Base-by-base conservation (phyloP, 2,797 vertebrate species). In the Thunnus albacares region DNA sequence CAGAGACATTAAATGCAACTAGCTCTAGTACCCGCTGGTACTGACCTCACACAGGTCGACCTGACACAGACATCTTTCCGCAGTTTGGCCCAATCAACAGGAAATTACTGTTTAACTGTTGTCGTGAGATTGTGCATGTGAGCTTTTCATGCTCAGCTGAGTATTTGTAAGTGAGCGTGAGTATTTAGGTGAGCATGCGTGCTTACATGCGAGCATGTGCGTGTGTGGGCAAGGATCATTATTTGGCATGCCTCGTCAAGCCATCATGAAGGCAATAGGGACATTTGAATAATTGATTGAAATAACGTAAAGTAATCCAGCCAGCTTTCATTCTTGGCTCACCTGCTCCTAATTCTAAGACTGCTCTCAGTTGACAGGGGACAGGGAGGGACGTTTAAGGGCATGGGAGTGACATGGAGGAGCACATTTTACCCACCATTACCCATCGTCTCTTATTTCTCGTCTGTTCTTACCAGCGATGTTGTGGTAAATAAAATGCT, bases 221-320 rank as follows among this genome's bases (percentile, higher is more conserved):
- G 67, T 76, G 67, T 77, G 80, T 30, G 80, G 71, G 80, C 55
- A 58, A 75, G 82, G 88, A 89, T 91, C 92, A 90, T 90, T 93
- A 85, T 90, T 88, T 87, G 90, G 87, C 85, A 75, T 83, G 90
- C 61, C 84, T 84, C 79, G 73, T 93, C 89, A 90, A 93, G 92
- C 87, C 84, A 87, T 92, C 91, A 80, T 88, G 86, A 84, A 91
- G 81, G 88, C 92, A 90, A 86, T 84, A 87, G 93, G 94, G 89
- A 92, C 91, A 90, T 94, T 93, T 96, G 93, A 96, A 96, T 96
- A 95, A 96, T 96, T 95, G 89, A 96, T 96, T 94, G 90, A 94
- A 95, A 95, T 95, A 95, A 96, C 95, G 95, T 96, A 95, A 95
- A 96, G 91, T 94, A 95, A 96, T 95, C 93, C 95, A 91, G 87